Percentiles rank a stretch among this genome's conserved stretches.
Conservation (phyloP, 1,140 invertebrate species). For the Leptoteleia sp. region DNA sequence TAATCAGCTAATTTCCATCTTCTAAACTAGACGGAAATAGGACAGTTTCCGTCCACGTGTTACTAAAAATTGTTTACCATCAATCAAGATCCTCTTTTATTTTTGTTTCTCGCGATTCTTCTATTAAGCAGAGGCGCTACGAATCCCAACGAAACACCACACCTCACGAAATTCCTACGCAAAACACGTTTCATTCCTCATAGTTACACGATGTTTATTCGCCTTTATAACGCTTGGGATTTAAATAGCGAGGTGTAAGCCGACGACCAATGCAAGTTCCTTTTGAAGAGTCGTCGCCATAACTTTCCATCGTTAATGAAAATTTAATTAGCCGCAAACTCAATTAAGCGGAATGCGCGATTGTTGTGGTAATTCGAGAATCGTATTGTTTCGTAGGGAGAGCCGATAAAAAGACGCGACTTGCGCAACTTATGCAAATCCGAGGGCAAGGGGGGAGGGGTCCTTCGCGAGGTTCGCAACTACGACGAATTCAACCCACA, state of each 20-base stretch:
- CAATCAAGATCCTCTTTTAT: conserved; percentile 2
- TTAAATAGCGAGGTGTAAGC: conserved; percentile 1
- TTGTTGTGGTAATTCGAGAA: not conserved
- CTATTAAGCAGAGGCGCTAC: not conserved
- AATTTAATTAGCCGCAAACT: conserved; percentile 10
- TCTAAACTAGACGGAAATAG: no score
- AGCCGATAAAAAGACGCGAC: not conserved
- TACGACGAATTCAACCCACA: conserved; percentile 27
- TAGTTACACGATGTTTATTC: conserved; percentile 9
- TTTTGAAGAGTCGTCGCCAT: not conserved
- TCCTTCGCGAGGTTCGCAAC: conserved; percentile 23
- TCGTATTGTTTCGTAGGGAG: conserved; percentile 12
- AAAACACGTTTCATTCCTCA: conserved; percentile 24
- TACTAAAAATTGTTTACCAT: not conserved
- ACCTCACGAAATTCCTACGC: conserved; percentile 47
- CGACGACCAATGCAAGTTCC: not conserved
- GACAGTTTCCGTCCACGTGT: no score
- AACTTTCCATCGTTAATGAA: conserved; percentile 9
- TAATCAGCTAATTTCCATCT: no score
- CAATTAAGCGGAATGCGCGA: conserved; percentile 5
- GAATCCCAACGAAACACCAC: conserved; percentile 12
- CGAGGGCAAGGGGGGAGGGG: not conserved
- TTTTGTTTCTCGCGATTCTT: conserved; percentile 7
- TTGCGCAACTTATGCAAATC: conserved; percentile 42
- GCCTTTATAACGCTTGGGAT: conserved; percentile 1